These are phyloP conservation scores for Sitta carolinensis DNA, from an alignment of 2,797 vertebrate genomes.

Conservation along the genomic window DNA sequence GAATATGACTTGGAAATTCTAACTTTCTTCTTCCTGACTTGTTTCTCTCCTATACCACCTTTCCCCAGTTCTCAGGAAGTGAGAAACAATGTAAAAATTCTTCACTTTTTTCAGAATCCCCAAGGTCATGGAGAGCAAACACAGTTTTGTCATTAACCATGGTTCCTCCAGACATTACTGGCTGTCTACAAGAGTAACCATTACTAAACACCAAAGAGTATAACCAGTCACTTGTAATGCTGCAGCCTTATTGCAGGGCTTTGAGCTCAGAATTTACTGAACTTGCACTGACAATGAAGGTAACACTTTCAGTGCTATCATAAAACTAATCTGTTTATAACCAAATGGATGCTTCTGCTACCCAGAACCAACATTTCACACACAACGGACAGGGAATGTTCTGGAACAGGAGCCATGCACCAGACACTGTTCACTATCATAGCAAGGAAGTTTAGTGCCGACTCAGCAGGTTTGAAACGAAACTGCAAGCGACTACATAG, in stretches of 20 bases:
- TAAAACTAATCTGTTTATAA: not conserved
- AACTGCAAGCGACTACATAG: not conserved
- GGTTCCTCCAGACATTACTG: not conserved
- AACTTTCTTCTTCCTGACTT: not conserved
- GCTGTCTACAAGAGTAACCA: not conserved
- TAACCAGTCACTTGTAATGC: not conserved
- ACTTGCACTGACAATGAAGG: not conserved
- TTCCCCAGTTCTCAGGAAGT: not conserved
- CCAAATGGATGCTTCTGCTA: not conserved
- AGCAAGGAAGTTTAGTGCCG: not conserved
- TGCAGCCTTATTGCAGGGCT: not conserved
- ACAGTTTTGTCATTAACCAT: not conserved
- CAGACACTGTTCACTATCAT: not conserved
- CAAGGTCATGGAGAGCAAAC: not conserved
- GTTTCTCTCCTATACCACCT: not conserved
- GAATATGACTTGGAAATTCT: not conserved
- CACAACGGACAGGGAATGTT: not conserved
- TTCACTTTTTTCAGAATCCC: not conserved
- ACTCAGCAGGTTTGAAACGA: not conserved
- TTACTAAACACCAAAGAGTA: too few relatives aligned
- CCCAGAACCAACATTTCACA: not conserved
- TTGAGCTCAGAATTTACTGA: not conserved
- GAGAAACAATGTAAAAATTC: not conserved
- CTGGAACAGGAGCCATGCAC: not conserved
- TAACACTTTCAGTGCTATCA: not conserved